Evolutionary conservation across 2,888 invertebrate species (phyloP).

Genomic region (Pteria penguin): DNA sequence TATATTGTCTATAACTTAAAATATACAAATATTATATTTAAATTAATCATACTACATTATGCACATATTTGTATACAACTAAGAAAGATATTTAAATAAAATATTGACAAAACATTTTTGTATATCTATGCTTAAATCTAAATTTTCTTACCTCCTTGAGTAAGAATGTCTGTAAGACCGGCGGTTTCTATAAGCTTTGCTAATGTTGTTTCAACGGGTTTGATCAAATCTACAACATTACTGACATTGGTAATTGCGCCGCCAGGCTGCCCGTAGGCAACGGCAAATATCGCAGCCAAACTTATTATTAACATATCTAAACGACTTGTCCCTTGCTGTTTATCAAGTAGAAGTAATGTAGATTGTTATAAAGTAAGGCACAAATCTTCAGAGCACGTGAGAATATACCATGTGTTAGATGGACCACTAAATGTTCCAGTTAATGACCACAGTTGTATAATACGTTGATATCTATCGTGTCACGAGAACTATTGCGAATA

Average conservation of each 20-base stretch:
- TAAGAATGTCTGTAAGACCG: conserved; percentile 48
- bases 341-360: background rate
- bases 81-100: background rate
- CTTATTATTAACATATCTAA: background rate
- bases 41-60: too few relatives aligned
- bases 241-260: background rate
- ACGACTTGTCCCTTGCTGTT: background rate
- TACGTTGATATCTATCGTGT: too few relatives aligned
- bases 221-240: background rate
- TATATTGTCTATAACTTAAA: too few relatives aligned
- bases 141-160: conserved; percentile 50
- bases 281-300: background rate
- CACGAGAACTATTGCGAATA: too few relatives aligned
- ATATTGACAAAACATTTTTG: too few relatives aligned
- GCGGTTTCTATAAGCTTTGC: conserved; percentile 49
- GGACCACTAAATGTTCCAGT: background rate
- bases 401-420: background rate
- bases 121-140: too few relatives aligned
- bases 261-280: background rate
- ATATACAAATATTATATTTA: too few relatives aligned
- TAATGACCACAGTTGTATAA: background rate
- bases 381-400: background rate
- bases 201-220: conserved; percentile 10
- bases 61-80: too few relatives aligned
- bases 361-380: background rate